Evolutionary conservation across 2,888 invertebrate species (phyloP), one percentile per base, ranked within the genome.

Genomic region (Anthophora plumipes): DNA sequence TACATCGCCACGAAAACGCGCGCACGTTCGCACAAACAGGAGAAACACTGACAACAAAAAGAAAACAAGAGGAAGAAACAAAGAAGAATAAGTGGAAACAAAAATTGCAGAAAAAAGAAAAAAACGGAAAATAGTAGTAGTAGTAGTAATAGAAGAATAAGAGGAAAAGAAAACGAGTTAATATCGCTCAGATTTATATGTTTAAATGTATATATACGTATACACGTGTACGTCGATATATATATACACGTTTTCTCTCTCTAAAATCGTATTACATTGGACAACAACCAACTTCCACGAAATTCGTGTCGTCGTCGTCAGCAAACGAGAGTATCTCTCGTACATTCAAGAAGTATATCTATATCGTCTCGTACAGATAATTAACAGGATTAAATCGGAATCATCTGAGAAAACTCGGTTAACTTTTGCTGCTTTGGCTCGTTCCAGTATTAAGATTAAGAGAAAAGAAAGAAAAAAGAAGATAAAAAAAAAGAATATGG

Each of bases 41-140:
- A 83, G 82, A 59, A 82, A 86, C 72, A 78, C 75, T 82, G 77
- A 72, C 74, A 64, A 71, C 50, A 61, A 64, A 82, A 64, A 71
- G 46, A 61, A 64, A 82, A 43, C 43, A 68, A 61, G 75, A 46
- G 55, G 54, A 48, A 73, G 54, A 61, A 48, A 37, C n/a, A 37
- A n/a, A 14, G 22, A 17, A 43, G 12, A 37, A 41, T 39, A 59
- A 57, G 61, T 46, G n/a, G 20, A 68, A 69, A 46, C 9, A 57
- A 48, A n/a, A 66, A 22, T 9, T n/a, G 37, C 52, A 80, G 70
- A n/a, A 66, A 57, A 22, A 50, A 67, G 14, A 68, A 41, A 60
- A 20, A 0, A 43, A 50, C 22, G 57, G 5, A 52, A 17, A 54
- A 12, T 22, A 50, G 64, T 50, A 66, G 22, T 22, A 11, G 31